phyloP scores from a whole-genome alignment of 2,797 vertebrate genomes.

The Glyptemys insculpta region DNA sequence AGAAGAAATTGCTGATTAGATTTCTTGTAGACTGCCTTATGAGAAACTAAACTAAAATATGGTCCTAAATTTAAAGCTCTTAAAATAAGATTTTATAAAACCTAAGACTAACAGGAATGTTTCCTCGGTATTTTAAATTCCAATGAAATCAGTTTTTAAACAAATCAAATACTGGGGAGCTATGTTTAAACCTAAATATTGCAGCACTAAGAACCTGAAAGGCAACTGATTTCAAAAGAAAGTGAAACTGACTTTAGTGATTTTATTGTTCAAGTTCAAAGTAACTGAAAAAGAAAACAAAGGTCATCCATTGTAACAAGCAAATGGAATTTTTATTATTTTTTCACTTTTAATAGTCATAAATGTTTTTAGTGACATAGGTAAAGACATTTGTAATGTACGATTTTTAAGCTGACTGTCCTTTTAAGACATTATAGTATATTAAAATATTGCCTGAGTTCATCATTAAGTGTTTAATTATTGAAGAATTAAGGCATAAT shows the following conservation, averaged over 20 bases:
- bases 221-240: background rate
- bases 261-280: background rate
- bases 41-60: background rate
- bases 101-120: background rate
- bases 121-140: background rate
- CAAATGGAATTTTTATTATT: background rate
- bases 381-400: background rate
- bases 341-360: background rate
- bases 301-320: background rate
- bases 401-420: background rate
- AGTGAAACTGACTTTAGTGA: background rate
- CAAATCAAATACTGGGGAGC: background rate
- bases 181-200: background rate
- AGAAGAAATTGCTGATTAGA: background rate
- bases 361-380: background rate
- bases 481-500: background rate
- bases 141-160: background rate
- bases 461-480: background rate
- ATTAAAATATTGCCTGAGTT: background rate
- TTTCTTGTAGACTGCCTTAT: rapidly evolving
- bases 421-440: background rate
- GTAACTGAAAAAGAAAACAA: background rate
- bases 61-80: background rate
- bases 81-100: background rate
- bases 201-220: background rate